Percentiles rank a stretch among this genome's conserved stretches.
Conservation (phyloP, 2,888 invertebrate species). For the Noctuana brunneofusca region DNA sequence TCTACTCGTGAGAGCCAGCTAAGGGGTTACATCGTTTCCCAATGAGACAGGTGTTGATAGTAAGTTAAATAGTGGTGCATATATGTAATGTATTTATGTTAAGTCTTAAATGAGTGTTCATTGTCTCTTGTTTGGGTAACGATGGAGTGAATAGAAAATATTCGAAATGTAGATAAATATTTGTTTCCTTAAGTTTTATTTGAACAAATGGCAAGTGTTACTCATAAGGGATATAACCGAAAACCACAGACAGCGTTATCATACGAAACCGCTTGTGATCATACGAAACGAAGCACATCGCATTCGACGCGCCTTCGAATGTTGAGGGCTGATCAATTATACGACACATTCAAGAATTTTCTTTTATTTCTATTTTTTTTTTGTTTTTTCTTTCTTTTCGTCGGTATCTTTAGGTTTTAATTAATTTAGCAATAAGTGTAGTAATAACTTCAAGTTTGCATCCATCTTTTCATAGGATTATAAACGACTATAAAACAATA, state of each 20-base stretch:
- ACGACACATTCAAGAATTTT: conserved; percentile 79
- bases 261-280: conserved; percentile 34
- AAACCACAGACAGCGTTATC: conserved; percentile 24
- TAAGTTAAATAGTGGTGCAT: conserved; percentile 46
- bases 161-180: conserved; percentile 12
- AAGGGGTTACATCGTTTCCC: conserved; percentile 15
- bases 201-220: conserved; percentile 76
- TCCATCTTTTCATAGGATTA: conserved; percentile 69
- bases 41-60: conserved; percentile 53
- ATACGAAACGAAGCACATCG: conserved; percentile 25
- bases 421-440: conserved; percentile 83
- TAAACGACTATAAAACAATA: conserved; percentile 61
- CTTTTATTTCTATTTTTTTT: conserved; percentile 80
- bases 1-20: conserved; percentile 20
- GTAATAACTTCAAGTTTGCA: conserved; percentile 79
- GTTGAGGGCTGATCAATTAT: conserved; percentile 70
- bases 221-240: conserved; percentile 58
- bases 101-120: background rate
- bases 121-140: conserved; percentile 18
- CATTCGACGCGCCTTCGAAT: conserved; percentile 15
- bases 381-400: conserved; percentile 64
- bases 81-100: conserved; percentile 21
- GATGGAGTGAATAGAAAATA: conserved; percentile 21
- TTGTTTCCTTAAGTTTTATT: conserved; percentile 43
- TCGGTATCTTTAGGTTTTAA: conserved; percentile 68